Evolutionary conservation across 2,888 invertebrate species (phyloP), one percentile per base, ranked within the genome.

Genomic region (Fragum sueziense): DNA sequence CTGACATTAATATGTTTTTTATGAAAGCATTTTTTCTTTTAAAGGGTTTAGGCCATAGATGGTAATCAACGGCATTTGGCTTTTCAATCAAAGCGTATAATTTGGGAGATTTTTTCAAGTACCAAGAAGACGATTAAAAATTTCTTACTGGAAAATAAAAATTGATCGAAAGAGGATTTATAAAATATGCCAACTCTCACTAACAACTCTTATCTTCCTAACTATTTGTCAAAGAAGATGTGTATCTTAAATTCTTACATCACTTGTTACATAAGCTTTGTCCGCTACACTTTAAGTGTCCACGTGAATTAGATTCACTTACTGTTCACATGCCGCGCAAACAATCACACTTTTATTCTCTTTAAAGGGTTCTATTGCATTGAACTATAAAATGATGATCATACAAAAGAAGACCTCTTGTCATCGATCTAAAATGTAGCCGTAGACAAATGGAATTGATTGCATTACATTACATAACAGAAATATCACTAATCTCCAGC

Each of bases 341-440:
- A 31, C 27, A 29, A 6, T 9, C 59, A 61, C 61, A 61, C 33
- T 20, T 61, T 33, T 61, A 31, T 11, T 61, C 9, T 27, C 33
- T 27, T 57, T 57, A 25, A 27, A 2, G 25, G 25, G 27, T 9
- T 22, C 2, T 27, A 57, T 61, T 65, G 65, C 65, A 65, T 65
- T 65, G 65, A 65, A 65, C 65, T 20, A 9, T n/a, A 41, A 47
- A 47, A 31, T 65, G 34, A 65, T 65, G 25, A 37, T 65, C 25
- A 14, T 65, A 65, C 65, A 65, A 65, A 65, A 65, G 65, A 65
- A 65, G 37, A 41, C 27, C 65, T 65, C 27, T 65, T 65, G 65
- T 65, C 25, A 37, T 65, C 65, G 41, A 22, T 65, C 65, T 65
- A 65, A 9, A 31, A 14, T n/a, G n/a, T n/a, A n/a, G n/a, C n/a